These are phyloP conservation scores for Ostrea denselamellosa DNA, from an alignment of 1,140 invertebrate species.

Conservation along the genomic window DNA sequence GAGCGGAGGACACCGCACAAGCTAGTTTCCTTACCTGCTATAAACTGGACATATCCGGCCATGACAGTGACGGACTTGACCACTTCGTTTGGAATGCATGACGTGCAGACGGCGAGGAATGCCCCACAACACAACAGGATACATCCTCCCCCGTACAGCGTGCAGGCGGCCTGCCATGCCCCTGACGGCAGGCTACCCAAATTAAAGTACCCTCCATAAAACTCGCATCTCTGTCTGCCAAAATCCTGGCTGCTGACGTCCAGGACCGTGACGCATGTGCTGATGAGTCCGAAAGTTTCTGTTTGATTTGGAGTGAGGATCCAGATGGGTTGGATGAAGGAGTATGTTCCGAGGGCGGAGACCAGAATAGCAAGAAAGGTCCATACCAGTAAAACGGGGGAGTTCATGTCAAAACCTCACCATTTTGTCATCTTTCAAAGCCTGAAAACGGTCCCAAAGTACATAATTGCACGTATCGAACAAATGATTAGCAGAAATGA, in stretches of 20 bases:
- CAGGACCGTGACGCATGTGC: conserved; percentile 60
- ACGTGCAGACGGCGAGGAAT: conserved; percentile 62
- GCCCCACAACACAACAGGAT: conserved; percentile 69
- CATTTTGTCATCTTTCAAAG: background rate
- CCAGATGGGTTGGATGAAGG: conserved; percentile 76
- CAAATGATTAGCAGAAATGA: background rate
- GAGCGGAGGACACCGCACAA: too few relatives aligned
- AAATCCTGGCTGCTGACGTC: conserved; percentile 27
- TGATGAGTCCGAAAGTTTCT: conserved; percentile 72
- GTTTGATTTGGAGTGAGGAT: conserved; percentile 65
- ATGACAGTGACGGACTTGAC: conserved; percentile 66
- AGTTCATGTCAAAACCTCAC: conserved; percentile 54
- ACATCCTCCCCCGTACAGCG: conserved; percentile 75
- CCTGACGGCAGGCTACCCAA: conserved; percentile 69
- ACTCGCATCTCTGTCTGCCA: conserved; percentile 62
- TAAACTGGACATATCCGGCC: conserved; percentile 71
- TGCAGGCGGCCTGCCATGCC: conserved; percentile 74
- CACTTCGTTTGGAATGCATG: conserved; percentile 58
- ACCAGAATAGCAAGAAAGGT: conserved; percentile 74
- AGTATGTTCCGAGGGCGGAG: conserved; percentile 66
- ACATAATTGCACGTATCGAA: background rate
- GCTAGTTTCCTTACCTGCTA: conserved; percentile 66
- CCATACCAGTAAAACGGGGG: conserved; percentile 73
- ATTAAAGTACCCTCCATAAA: conserved; percentile 70
- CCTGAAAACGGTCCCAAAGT: background rate